Conservation (phyloP, 2,113 vertebrate species). For the Prunella fulvescens region DNA sequence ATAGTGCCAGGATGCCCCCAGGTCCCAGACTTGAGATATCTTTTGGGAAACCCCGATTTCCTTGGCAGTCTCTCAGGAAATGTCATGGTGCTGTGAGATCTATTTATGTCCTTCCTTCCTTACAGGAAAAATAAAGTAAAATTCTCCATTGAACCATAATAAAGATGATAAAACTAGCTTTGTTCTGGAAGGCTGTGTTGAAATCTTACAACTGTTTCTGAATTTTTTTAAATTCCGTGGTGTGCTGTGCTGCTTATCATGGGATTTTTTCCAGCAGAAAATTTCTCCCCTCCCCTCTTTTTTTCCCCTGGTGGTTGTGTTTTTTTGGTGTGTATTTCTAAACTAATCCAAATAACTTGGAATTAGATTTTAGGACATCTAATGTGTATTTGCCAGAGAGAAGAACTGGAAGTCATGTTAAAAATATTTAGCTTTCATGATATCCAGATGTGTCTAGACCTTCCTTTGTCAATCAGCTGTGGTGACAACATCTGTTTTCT, state of each 20-base stretch:
- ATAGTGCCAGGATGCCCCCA: not conserved
- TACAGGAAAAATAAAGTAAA: not conserved
- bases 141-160: not conserved
- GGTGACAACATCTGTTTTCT: not conserved
- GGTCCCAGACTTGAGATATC: not conserved
- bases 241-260: not conserved
- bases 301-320: not conserved
- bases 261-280: not conserved
- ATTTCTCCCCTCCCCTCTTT: accelerated
- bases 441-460: not conserved
- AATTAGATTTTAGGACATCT: not conserved
- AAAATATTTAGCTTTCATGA: not conserved
- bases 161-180: not conserved
- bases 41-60: not conserved
- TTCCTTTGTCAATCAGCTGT: not conserved
- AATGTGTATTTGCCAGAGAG: not conserved
- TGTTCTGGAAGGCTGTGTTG: not conserved
- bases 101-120: not conserved
- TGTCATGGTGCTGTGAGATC: not conserved
- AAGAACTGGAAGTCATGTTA: not conserved
- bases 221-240: not conserved
- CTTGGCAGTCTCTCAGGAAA: not conserved
- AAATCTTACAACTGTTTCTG: not conserved
- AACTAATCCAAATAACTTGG: not conserved
- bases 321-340: not conserved